Base-by-base conservation (phyloP, 1,140 invertebrate species). In the Drosophila chauvacae region DNA sequence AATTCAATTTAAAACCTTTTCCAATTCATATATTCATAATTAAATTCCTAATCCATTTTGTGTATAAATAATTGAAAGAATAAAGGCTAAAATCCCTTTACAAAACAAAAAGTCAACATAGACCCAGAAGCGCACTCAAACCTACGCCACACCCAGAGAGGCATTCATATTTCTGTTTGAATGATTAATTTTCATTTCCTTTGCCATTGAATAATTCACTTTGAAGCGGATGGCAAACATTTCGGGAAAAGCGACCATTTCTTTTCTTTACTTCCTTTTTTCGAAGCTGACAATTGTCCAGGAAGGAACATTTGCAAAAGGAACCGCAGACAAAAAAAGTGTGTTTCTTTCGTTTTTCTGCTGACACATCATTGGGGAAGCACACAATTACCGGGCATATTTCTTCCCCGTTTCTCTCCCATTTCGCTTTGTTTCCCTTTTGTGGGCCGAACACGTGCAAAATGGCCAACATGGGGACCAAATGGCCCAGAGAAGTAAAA, bases 391-490 rank as follows among this genome's bases (percentile, higher is more conserved):
- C 65, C 69, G 86, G 76, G 63, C 83, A 87, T 77, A 73, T 81
- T 82, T 81, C 79, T 81, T 81, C 23, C 64, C 59, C 68, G 71
- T 85, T 77, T 85, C 39, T 33, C 59, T 41, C 23, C 13, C 42
- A 30, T 56, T 55, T 73, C 35, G 39, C 16, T 28, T 72, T 64
- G 44, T 44, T 58, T 66, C 59, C 74, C 65, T 81, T 81, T 84
- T 85, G 77, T 81, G 72, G 73, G 68, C 60, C 39, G 78, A 77
- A 82, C 82, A 86, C 83, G 82, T 86, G 82, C 82, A 73, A 79
- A 64, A 53, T 70, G 65, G 35, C 60, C 77, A 71, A 81, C 77
- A 81, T 69, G 65, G 33, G 45, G 63, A 59, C 71, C 48, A 65
- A 77, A 80, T 74, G 44, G 61, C 16, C 47, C 45, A 41, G 33